phyloP scores from a whole-genome alignment of 2,888 invertebrate species.

The Aleiodes alternator region DNA sequence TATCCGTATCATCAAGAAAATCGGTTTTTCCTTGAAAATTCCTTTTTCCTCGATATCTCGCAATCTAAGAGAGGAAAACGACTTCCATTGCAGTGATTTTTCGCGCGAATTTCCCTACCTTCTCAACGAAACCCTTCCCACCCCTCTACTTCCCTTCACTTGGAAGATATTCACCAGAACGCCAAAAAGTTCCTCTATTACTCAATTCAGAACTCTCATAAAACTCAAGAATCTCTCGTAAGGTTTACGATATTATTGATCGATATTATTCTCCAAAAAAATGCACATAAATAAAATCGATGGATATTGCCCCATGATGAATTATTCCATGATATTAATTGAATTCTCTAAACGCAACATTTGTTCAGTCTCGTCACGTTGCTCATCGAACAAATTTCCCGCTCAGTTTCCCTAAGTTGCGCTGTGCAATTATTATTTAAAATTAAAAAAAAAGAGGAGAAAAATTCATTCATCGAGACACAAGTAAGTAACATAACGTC shows the following conservation, averaged over 20 bases:
- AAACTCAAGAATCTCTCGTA: no score
- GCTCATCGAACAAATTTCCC: conserved; percentile 45
- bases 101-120: no score
- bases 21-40: conserved; percentile 1
- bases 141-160: no score
- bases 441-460: neutral
- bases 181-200: no score
- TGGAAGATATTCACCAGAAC: no score
- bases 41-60: no score
- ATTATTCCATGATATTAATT: conserved; percentile 8
- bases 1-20: neutral
- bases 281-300: conserved; percentile 3
- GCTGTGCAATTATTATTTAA: conserved; percentile 14
- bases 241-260: no score
- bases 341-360: conserved; percentile 37
- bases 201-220: no score
- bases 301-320: neutral
- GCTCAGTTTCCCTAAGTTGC: conserved; percentile 24
- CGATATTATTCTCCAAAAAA: neutral
- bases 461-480: conserved; percentile 27
- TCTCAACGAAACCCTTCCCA: no score
- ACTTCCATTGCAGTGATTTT: no score
- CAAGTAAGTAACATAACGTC: conserved; percentile 26
- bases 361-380: conserved; percentile 62
- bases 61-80: no score